Conservation (phyloP, 2,888 invertebrate species). For the Folsomia manolachei region DNA sequence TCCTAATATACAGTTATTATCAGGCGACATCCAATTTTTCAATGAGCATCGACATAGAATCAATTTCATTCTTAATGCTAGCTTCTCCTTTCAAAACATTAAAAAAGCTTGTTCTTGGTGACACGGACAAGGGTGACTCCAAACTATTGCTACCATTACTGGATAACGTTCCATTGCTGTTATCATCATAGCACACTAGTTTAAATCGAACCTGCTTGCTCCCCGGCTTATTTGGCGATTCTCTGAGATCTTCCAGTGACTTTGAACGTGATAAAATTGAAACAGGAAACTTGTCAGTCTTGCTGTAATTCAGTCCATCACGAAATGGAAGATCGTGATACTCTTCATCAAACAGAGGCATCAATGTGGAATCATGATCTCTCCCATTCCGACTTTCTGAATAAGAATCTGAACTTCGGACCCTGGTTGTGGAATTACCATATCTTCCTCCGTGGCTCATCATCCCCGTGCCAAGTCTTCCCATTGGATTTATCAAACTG, state of each 20-base stretch:
- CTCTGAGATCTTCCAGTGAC: constrained; percentile 50
- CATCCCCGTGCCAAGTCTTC: constrained; percentile 27
- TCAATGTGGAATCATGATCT: constrained; percentile 17
- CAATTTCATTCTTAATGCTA: constrained; percentile 48
- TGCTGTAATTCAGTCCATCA: constrained; percentile 40
- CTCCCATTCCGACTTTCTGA: neutral
- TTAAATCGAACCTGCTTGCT: constrained; percentile 35
- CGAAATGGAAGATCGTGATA: constrained; percentile 26
- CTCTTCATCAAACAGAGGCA: constrained; percentile 29
- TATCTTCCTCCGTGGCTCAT: constrained; percentile 1
- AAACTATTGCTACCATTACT: constrained; percentile 39
- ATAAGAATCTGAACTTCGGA: constrained; percentile 6
- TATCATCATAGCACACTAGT: constrained; percentile 36
- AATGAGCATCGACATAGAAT: constrained; percentile 49
- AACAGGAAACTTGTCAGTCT: constrained; percentile 48
- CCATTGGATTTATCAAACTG: constrained; percentile 32
- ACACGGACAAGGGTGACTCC: constrained; percentile 36
- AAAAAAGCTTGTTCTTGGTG: constrained; percentile 34
- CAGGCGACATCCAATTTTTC: constrained; percentile 47
- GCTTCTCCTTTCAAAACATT: constrained; percentile 38
- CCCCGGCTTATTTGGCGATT: constrained; percentile 40
- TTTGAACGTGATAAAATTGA: constrained; percentile 38
- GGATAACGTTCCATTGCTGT: constrained; percentile 33
- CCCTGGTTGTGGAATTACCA: constrained; percentile 16
- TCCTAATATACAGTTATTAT: neutral